Base-by-base conservation (phyloP, 2,113 vertebrate species). In the Melanocharis versteri region DNA sequence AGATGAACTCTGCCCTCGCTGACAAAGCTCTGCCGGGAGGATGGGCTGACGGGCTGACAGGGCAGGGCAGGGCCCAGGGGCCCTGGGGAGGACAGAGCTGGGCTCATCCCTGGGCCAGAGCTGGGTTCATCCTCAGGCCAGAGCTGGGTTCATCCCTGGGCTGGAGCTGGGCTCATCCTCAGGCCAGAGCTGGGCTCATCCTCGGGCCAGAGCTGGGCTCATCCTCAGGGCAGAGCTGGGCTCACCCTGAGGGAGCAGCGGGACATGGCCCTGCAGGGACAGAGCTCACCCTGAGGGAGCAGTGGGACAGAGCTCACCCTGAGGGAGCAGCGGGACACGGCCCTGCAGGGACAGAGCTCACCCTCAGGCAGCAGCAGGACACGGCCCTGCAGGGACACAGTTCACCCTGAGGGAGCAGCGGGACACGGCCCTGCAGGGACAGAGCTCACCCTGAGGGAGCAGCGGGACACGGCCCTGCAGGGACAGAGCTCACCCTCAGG, bases 61-160 rank as follows among this genome's bases (percentile, higher is more conserved):
- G 24, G 80, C 9, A 5, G 48, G 20, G 17, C 68, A 26, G 3
- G 58, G 44, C 35, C 15, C 66, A 61, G 50, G 35, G 42, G 16
- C 28, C 23, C 61, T 39, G 44, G 0, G 5, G 48, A 23, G 66
- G 37, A 4, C 31, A 33, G 64, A 26, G 31, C 70, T 15, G 37
- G 51, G 51, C 13, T 27, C 39, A 42, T 8, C 19, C 26, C 5
- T 28, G 1, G 2, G 21, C 10, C 27, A 50, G 37, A 9, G 68
- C 68, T 30, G 68, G 27, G n/a, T n/a, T 6, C 42, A n/a, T 2
- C 31, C 42, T 45, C 7, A 1, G 40, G 2, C 1, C 18, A 50
- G 28, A 19, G 37, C 68, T 20, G n/a, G 20, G 48, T n/a, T 22
- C n/a, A 22, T 3, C 27, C 47, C 5, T 0, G 0, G n/a, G 2